Percentiles rank a stretch among this genome's conserved stretches.
These are phyloP conservation scores for Monarcha castaneiventris DNA, from an alignment of 2,113 vertebrate genomes.

Conservation along the genomic window DNA sequence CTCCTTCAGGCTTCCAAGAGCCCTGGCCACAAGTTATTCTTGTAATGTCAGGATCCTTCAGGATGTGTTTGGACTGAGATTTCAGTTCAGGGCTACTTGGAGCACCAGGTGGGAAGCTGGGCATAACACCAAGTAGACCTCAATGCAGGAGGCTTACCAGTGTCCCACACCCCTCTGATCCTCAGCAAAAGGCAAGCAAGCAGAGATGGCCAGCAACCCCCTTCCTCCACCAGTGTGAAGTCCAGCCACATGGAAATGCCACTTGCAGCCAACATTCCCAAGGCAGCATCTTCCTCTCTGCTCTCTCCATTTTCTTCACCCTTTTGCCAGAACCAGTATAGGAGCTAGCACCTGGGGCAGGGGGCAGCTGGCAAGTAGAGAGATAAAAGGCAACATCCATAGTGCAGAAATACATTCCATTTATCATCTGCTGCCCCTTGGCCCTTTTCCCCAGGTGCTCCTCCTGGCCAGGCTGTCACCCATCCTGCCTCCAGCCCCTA, in stretches of 20 bases:
- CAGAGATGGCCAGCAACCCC: neutral
- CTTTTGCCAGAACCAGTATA: neutral
- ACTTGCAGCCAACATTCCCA: neutral
- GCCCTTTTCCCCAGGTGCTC: neutral
- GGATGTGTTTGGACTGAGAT: neutral
- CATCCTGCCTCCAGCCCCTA: neutral
- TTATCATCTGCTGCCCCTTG: neutral
- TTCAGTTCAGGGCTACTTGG: neutral
- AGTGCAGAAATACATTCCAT: neutral
- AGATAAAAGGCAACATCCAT: neutral
- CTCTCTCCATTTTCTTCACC: neutral
- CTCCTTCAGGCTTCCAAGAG: neutral
- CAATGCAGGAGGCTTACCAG: neutral
- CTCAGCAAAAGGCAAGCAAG: neutral
- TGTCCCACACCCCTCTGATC: neutral
- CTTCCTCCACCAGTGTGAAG: neutral
- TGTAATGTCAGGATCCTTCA: neutral
- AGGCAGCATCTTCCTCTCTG: neutral
- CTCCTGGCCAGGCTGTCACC: neutral
- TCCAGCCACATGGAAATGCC: neutral
- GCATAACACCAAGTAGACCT: neutral
- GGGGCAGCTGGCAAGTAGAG: neutral
- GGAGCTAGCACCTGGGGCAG: neutral
- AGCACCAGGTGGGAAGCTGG: neutral
- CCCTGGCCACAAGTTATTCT: neutral